Percentiles rank a stretch among this genome's conserved stretches.
These are phyloP conservation scores for Agapornis roseicollis DNA, from an alignment of 2,113 vertebrate genomes.

Conservation along the genomic window DNA sequence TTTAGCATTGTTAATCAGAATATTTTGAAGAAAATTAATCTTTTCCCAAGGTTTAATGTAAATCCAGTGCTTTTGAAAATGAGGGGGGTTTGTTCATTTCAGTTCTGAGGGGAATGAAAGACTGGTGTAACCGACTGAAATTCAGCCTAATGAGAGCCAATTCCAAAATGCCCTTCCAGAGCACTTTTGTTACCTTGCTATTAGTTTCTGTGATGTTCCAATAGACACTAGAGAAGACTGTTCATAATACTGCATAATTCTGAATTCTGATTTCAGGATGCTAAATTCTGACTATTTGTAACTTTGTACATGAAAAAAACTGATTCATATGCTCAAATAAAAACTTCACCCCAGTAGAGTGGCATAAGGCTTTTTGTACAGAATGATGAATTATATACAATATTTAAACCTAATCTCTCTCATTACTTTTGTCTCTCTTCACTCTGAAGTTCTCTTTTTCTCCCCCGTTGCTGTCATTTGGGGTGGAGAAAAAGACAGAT, in stretches of 20 bases:
- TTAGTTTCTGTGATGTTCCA: constrained; percentile 35
- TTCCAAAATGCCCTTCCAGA: constrained; percentile 35
- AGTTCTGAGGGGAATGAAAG: not conserved
- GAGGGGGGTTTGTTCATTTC: not conserved
- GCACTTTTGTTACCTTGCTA: not conserved
- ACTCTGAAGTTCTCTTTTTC: not conserved
- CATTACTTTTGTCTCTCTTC: not conserved
- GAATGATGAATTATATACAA: constrained; percentile 18
- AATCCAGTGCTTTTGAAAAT: constrained; percentile 29
- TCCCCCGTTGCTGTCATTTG: not conserved
- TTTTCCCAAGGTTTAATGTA: constrained; percentile 31
- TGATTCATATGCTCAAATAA: not conserved
- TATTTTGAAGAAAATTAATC: not conserved
- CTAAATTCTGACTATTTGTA: constrained; percentile 8
- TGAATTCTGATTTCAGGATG: not conserved
- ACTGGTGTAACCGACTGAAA: constrained; percentile 11
- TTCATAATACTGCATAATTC: constrained; percentile 26
- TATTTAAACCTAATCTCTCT: constrained; percentile 32
- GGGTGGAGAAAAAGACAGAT: not conserved
- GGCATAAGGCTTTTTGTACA: not conserved
- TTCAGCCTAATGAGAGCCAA: not conserved
- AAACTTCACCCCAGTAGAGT: constrained; percentile 1
- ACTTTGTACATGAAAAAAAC: constrained; percentile 12
- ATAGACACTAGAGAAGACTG: constrained; percentile 12
- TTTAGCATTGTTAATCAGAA: not conserved